Evolutionary conservation across 2,888 invertebrate genomes (phyloP), one percentile per base, ranked within the genome.

Genomic region (Archips xylosteana): DNA sequence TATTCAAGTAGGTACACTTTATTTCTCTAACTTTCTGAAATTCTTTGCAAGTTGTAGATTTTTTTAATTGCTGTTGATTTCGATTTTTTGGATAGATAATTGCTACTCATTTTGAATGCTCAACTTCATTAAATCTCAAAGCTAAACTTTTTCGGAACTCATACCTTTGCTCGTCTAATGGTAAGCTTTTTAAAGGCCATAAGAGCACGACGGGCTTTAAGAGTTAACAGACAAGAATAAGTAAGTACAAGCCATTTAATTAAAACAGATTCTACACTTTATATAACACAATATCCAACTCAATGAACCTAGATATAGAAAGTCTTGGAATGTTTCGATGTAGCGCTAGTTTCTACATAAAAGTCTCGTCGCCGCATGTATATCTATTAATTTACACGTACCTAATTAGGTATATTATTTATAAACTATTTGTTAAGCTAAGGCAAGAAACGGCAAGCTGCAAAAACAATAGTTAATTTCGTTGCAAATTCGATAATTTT

Each of bases 271-370:
- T 49, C 15, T 54, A 54, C 54, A 23, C 54, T 54, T 6, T 6
- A 54, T 45, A 23, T 45, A 23, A 45, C 23, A 32, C 23, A 42
- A 4, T 5, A 36, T 45, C 3, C 1, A 45, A 2, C 5, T 60
- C 10, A 36, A 47, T 8, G 8, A n/a, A 49, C 34, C 8, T 9
- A 5, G 13, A 1, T 4, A 64, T 12, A 57, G 59, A 9, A 39
- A 54, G 78, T 73, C 76, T 72, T 80, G 87, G 85, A 89, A 88
- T 88, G 85, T 75, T 87, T 90, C 90, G 89, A 89, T 90, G 89
- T 87, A 73, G 66, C 71, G 68, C 82, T 80, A 78, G 79, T 74
- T 80, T 76, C 51, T 39, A 73, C 62, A 67, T 62, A 39, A 77
- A 10, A 73, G 60, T 69, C 69, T 61, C 69, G 2, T 64, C 45